phyloP scores from a whole-genome alignment of 2,888 invertebrate species.

The Dryobotodes eremita region DNA sequence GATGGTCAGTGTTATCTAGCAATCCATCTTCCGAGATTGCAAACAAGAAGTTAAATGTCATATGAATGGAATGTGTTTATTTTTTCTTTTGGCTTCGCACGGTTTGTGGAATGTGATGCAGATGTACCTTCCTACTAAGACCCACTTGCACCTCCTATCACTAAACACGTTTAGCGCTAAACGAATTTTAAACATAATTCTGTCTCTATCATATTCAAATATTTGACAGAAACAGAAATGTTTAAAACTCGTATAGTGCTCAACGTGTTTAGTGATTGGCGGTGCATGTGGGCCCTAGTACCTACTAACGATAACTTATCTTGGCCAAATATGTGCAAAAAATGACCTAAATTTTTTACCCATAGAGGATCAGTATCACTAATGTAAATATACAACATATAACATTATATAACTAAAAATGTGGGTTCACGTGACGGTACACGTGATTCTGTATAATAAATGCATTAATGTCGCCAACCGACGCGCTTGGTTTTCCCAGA shows the following conservation, averaged over 20 bases:
- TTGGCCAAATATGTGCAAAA: slow-evolving; percentile 19
- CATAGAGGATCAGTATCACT: slow-evolving; percentile 11
- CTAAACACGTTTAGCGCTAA: too few relatives aligned
- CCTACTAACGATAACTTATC: background rate
- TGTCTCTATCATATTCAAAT: too few relatives aligned
- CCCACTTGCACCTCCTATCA: too few relatives aligned
- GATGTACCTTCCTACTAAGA: slow-evolving; percentile 25
- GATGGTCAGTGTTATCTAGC: background rate
- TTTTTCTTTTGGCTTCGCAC: too few relatives aligned
- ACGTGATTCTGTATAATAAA: slow-evolving; percentile 64
- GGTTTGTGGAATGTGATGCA: background rate
- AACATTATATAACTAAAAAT: slow-evolving; percentile 36
- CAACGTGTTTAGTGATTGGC: too few relatives aligned
- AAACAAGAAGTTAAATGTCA: slow-evolving; percentile 7
- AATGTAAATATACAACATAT: slow-evolving; percentile 21
- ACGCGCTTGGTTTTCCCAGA: slow-evolving; percentile 67
- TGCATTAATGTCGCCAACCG: slow-evolving; percentile 57
- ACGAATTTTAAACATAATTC: too few relatives aligned
- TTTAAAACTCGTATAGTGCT: too few relatives aligned
- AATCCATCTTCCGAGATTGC: slow-evolving; percentile 16
- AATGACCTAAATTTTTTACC: slow-evolving; percentile 34
- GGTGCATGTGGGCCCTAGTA: too few relatives aligned
- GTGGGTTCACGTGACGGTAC: slow-evolving; percentile 48
- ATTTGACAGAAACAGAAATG: too few relatives aligned
- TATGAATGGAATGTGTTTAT: background rate